Evolutionary conservation across 2,113 vertebrate species (phyloP).

Genomic region (Eira barbara): DNA sequence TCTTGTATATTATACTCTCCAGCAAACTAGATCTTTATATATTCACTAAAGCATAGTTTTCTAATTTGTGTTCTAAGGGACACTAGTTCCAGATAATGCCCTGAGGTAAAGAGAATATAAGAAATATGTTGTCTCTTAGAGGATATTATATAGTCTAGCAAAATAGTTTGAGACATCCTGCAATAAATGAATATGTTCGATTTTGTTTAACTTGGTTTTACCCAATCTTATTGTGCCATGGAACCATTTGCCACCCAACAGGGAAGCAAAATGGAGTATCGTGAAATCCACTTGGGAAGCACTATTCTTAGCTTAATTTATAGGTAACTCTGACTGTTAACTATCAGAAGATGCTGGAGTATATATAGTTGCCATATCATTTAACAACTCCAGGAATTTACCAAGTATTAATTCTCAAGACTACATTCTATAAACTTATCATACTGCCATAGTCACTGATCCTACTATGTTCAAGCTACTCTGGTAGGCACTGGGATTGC

Average conservation of each 20-base stretch:
- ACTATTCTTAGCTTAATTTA: neutral
- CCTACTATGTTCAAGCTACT: neutral
- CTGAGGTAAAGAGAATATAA: neutral
- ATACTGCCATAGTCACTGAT: neutral
- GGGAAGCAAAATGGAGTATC: neutral
- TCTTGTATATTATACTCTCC: neutral
- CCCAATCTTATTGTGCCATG: neutral
- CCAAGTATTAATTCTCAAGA: neutral
- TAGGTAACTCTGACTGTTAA: neutral
- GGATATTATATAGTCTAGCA: neutral
- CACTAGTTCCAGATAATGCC: neutral
- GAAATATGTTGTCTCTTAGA: neutral
- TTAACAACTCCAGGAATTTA: neutral
- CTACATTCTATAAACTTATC: neutral
- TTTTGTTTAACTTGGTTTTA: neutral
- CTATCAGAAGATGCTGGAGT: neutral
- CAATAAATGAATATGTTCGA: neutral
- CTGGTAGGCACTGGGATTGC: neutral
- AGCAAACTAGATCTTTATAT: fast-evolving
- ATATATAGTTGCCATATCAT: neutral
- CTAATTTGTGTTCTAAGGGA: neutral
- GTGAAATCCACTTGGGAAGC: neutral
- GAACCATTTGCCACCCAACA: neutral
- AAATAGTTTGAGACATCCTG: neutral
- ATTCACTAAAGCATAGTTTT: neutral